Percentiles rank a stretch among this genome's conserved stretches.
Evolutionary conservation across 2,888 invertebrate species (phyloP).

Genomic region (Monoplex corrugatus): DNA sequence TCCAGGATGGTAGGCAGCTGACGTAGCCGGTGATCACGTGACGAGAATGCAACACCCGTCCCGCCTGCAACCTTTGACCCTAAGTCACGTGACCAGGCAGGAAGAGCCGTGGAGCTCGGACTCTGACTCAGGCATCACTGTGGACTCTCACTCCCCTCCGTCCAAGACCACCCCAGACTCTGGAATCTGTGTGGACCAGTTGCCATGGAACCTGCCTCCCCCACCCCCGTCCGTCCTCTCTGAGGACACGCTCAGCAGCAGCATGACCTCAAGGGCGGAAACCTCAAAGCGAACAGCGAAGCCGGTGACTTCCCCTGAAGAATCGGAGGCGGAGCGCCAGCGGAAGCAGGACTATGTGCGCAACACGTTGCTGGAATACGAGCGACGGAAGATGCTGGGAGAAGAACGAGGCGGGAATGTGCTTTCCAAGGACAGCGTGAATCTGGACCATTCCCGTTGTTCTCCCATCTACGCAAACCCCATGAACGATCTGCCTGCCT

Average conservation of each 20-base stretch:
- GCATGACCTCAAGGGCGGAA: neutral
- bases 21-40: neutral
- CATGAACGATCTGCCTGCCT: too few relatives aligned
- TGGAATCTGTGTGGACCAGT: neutral
- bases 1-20: neutral
- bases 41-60: constrained; percentile 53
- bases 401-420: neutral
- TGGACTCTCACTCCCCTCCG: constrained; percentile 40
- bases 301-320: constrained; percentile 65
- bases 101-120: constrained; percentile 67
- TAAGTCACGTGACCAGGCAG: constrained; percentile 62
- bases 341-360: constrained; percentile 65
- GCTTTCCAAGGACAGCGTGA: neutral
- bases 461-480: neutral
- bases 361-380: constrained; percentile 64
- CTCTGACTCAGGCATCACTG: constrained; percentile 47
- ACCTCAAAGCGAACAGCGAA: constrained; percentile 55
- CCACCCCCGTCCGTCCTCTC: constrained; percentile 62
- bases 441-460: neutral
- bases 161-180: constrained; percentile 43
- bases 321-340: constrained; percentile 66
- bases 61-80: constrained; percentile 66
- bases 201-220: constrained; percentile 57
- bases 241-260: constrained; percentile 59
- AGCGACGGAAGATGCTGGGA: constrained; percentile 50